Conservation (phyloP, 2,888 invertebrate species). For the Philonicus albiceps region DNA sequence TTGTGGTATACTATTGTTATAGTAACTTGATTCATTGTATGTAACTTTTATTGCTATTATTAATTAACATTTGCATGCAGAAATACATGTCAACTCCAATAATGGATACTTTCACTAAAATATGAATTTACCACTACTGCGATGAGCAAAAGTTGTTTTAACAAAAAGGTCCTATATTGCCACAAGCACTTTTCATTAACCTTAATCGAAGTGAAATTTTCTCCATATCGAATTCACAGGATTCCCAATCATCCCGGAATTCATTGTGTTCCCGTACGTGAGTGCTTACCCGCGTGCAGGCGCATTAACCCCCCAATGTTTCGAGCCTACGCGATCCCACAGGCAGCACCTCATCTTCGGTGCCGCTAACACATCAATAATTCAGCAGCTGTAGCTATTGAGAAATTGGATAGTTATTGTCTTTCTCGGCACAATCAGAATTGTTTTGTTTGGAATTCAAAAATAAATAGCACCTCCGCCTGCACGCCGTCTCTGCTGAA, state of each 20-base stretch:
- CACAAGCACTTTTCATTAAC: not conserved
- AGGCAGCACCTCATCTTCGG: slow-evolving; percentile 1
- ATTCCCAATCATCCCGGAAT: not conserved
- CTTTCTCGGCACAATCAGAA: not conserved
- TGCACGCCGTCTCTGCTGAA: not conserved
- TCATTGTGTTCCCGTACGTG: not conserved
- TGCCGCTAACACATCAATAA: not conserved
- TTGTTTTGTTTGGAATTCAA: slow-evolving; percentile 10
- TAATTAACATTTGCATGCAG: not conserved
- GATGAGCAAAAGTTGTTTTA: not conserved
- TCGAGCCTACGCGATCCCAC: not conserved
- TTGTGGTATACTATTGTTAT: not conserved
- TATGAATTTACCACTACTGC: not conserved
- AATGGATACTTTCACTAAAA: not conserved
- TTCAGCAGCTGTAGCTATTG: not conserved
- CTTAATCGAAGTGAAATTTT: not conserved
- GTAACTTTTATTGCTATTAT: not conserved
- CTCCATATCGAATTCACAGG: not conserved
- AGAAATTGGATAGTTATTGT: slow-evolving; percentile 32
- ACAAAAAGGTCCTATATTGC: not conserved
- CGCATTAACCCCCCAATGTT: not conserved
- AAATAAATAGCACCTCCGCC: slow-evolving; percentile 4
- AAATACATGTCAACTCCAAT: not conserved
- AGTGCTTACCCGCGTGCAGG: not conserved
- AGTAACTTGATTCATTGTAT: not conserved